phyloP scores from a whole-genome alignment of 2,888 invertebrate genomes.

The Neelides folsomi region DNA sequence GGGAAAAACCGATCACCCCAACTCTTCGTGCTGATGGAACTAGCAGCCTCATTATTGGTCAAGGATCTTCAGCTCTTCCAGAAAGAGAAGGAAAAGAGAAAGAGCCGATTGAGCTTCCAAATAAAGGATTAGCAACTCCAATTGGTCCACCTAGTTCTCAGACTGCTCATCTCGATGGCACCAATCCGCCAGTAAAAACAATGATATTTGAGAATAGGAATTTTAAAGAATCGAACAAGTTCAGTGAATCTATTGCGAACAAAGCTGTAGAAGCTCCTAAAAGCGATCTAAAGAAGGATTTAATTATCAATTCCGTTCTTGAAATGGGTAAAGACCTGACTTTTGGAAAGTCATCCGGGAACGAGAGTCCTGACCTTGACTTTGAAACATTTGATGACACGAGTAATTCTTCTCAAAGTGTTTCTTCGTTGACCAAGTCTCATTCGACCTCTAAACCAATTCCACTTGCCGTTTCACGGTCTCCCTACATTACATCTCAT shows the following conservation, averaged over 20 bases:
- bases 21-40: conserved; percentile 8
- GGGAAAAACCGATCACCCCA: conserved; percentile 17
- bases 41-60: neutral
- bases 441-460: neutral
- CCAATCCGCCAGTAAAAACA: conserved; percentile 24
- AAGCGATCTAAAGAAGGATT: conserved; percentile 14
- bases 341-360: conserved; percentile 5
- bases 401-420: conserved; percentile 4
- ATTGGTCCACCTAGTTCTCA: neutral
- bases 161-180: conserved; percentile 16
- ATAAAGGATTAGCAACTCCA: neutral
- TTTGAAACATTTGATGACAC: conserved; percentile 16
- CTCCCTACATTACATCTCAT: conserved; percentile 17
- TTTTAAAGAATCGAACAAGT: conserved; percentile 20
- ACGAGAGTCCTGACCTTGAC: conserved; percentile 15
- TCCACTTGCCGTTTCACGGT: conserved; percentile 6
- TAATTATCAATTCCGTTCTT: conserved; percentile 9
- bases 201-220: conserved; percentile 32
- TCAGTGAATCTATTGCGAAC: conserved; percentile 4
- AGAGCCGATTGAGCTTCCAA: neutral
- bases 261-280: conserved; percentile 4
- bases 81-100: neutral
- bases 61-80: neutral
- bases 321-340: conserved; percentile 20
- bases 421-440: conserved; percentile 2